A percentile compares a stretch with the other conserved stretches of the same genome.
Conservation (phyloP, 2,888 invertebrate species). For the Diarsia rubi region DNA sequence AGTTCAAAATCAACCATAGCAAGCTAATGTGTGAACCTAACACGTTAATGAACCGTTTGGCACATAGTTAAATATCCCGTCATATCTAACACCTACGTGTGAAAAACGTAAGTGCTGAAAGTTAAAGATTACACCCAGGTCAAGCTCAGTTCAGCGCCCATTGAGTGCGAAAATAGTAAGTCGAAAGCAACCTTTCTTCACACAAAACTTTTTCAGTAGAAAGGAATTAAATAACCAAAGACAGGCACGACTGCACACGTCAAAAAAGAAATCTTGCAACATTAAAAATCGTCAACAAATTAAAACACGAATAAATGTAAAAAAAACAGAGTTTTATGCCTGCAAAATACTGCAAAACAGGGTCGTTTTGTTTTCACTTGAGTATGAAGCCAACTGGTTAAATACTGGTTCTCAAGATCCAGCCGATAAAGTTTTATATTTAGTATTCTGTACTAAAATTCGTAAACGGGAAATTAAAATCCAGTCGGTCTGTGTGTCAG, state of each 20-base stretch:
- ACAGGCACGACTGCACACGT: not conserved
- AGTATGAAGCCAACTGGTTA: constrained; percentile 27
- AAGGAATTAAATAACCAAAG: constrained; percentile 4
- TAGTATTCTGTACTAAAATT: constrained; percentile 36
- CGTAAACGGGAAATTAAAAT: constrained; percentile 10
- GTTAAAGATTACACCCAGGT: constrained; percentile 1
- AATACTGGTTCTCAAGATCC: constrained; percentile 46
- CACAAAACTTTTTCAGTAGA: constrained; percentile 21
- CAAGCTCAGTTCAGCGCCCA: not conserved
- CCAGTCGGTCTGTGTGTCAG: constrained; percentile 3
- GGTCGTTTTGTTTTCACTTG: constrained; percentile 43
- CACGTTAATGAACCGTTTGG: not conserved
- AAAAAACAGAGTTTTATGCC: constrained; percentile 8
- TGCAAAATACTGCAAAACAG: constrained; percentile 10
- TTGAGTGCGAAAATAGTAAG: constrained; percentile 6
- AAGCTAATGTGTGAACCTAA: not conserved
- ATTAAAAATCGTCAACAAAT: constrained; percentile 1
- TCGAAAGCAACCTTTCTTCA: constrained; percentile 19
- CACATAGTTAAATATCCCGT: not conserved
- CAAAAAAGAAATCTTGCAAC: constrained; percentile 36
- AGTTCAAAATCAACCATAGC: not conserved
- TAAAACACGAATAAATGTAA: constrained; percentile 1
- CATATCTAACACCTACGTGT: constrained; percentile 12
- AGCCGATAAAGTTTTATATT: constrained; percentile 49
- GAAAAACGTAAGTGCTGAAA: constrained; percentile 26